Base-by-base conservation (phyloP, 1,140 invertebrate species). In the Cherax quadricarinatus region DNA sequence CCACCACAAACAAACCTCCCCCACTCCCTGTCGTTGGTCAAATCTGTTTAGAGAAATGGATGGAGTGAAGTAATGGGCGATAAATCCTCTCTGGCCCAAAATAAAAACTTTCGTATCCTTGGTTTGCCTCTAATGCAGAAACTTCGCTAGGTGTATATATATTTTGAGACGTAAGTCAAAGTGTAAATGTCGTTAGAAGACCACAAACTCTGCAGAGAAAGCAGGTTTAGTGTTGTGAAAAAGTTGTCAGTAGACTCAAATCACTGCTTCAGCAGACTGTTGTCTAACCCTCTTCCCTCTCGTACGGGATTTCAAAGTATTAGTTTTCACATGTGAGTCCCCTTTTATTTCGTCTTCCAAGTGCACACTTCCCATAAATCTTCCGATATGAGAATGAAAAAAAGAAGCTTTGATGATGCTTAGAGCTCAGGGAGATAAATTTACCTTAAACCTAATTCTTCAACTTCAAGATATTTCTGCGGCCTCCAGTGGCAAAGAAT, bases 41-140 rank as follows among this genome's bases (percentile, higher is more conserved):
- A 86, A 91, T 91, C 89, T 91, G 83, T 91, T 83, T 91, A 91
- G 89, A 84, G 89, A 91, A 91, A 91, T 91, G 84, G 89, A 91
- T 91, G 89, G 89, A 91, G 84, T 85, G 89, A 66, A 86, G 89
- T 91, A 91, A 91, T 90, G 83, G 89, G 66, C 84, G 7, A 91
- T 86, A 86, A 91, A 91, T 86, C 79, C 78, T 84, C 75, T 66
- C 82, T 30, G 57, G 51, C 70, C 75, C 24, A 70, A 84, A 86
- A 91, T 83, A 91, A 91, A 86, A 86, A 91, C 82, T 79, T 66
- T 53, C 66, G 89, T 84, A 86, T 91, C 83, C 89, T 86, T 66
- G 83, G 73, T 91, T 91, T 86, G 83, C 83, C 49, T 91, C 84
- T 86, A 91, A 86, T 91, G 89, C 86, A 86, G 89, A 91, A 91